Evolutionary conservation across 2,113 vertebrate species (phyloP).

Genomic region (Crotalus viridis): DNA sequence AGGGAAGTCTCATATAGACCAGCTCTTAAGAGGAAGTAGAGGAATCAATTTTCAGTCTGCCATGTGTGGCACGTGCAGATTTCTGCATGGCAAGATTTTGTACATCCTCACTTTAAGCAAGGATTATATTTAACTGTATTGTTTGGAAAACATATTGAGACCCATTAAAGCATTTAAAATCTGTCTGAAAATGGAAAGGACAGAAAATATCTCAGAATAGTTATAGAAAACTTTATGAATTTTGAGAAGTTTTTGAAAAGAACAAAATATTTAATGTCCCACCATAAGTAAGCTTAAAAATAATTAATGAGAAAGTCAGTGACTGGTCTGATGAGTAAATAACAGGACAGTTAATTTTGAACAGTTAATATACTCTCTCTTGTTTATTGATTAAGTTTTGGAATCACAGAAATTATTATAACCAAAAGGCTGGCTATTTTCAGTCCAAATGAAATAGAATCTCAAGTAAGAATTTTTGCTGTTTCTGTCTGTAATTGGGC

Average conservation of each 20-base stretch:
- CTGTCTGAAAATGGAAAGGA: constrained; percentile 5
- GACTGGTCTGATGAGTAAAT: not conserved
- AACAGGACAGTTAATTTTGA: not conserved
- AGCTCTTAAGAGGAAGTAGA: not conserved
- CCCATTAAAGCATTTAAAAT: not conserved
- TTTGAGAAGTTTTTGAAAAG: not conserved
- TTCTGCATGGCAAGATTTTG: not conserved
- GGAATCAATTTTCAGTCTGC: not conserved
- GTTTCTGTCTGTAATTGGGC: not conserved
- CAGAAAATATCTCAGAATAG: not conserved
- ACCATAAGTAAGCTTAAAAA: not conserved
- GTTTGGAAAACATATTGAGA: not conserved
- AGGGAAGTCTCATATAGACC: constrained; percentile 3
- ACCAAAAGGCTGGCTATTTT: not conserved
- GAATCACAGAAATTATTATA: not conserved
- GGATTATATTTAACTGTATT: not conserved
- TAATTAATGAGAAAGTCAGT: not conserved
- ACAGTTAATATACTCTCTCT: not conserved
- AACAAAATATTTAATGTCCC: not conserved
- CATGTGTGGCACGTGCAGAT: not conserved
- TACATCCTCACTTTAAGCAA: constrained; percentile 17
- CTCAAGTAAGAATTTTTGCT: not conserved
- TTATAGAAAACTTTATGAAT: not conserved
- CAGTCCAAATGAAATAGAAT: not conserved
- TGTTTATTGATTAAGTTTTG: not conserved